Base-by-base conservation (phyloP, 2,797 vertebrate species). In the Trachurus trachurus region DNA sequence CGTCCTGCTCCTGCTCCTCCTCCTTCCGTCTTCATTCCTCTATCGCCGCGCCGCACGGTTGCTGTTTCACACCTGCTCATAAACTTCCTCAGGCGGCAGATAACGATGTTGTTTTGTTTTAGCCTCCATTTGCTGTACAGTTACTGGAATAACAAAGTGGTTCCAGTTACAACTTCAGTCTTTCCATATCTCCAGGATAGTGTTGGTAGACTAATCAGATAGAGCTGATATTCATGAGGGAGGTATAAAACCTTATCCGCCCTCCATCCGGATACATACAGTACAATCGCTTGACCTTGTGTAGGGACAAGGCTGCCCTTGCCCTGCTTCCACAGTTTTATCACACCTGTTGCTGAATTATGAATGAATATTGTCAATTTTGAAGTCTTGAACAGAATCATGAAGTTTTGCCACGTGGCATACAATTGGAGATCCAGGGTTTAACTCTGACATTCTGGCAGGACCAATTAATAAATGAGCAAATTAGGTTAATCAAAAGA, bases 71-170 rank as follows among this genome's bases (percentile, higher is more conserved):
- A 92, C 91, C 89, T 91, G 91, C 89, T 91, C 85, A 84, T 94
- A 94, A 93, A 93, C 89, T 67, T 90, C 87, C 90, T 86, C 76
- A 67, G 86, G 91, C 89, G 70, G 82, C 78, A 83, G 82, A 89
- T 94, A 93, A 93, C 82, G 47, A 92, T 84, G 85, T 87, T 93
- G 86, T 92, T 91, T 84, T 91, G 80, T 86, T 88, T 91, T 85
- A 80, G 68, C 73, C 80, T 83, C 54, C 71, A 79, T 89, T 81
- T 83, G 76, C 78, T 74, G 57, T 77, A 78, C 60, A 29, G 64
- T 91, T 91, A 81, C 87, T 81, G 76, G 79, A 88, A 89, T 83
- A 89, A 82, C 61, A 69, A 91, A 90, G 73, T 85, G 78, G 78
- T 91, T 90, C 81, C 85, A 83, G 84, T 54, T 78, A 67, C 56